Evolutionary conservation across 2,797 vertebrate genomes (phyloP).

Genomic region (Brachymystax lenok): DNA sequence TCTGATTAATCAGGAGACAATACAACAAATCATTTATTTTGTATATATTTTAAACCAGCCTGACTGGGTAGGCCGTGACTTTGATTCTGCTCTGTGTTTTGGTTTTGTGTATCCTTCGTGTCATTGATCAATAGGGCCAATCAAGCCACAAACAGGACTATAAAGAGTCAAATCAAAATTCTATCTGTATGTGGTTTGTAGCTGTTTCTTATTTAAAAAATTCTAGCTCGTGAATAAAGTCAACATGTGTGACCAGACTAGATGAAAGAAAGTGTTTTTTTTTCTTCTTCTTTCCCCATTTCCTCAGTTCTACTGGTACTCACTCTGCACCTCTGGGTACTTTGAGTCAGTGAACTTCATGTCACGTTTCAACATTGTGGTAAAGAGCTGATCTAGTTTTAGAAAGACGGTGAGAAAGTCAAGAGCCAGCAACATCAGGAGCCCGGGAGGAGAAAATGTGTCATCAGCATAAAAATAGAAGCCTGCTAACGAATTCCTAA

Average conservation of each 20-base stretch:
- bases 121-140: slow-evolving; percentile 42
- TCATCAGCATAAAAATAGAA: slow-evolving; percentile 87
- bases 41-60: too few relatives aligned
- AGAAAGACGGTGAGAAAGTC: slow-evolving; percentile 74
- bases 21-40: too few relatives aligned
- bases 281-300: background rate
- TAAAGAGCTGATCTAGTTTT: slow-evolving; percentile 80
- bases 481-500: slow-evolving; percentile 82
- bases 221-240: slow-evolving; percentile 5
- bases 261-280: slow-evolving; percentile 47
- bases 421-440: slow-evolving; percentile 70
- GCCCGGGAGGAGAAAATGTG: slow-evolving; percentile 78
- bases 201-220: background rate
- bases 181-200: slow-evolving; percentile 10
- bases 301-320: slow-evolving; percentile 31
- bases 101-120: slow-evolving; percentile 57
- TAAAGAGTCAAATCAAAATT: slow-evolving; percentile 21
- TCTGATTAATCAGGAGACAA: too few relatives aligned
- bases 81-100: slow-evolving; percentile 42
- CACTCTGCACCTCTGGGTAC: slow-evolving; percentile 53
- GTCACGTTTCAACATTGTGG: slow-evolving; percentile 61
- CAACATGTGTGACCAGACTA: slow-evolving; percentile 28
- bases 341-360: slow-evolving; percentile 64
- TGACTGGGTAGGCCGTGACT: too few relatives aligned
- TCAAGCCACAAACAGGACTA: slow-evolving; percentile 46